phyloP scores from a whole-genome alignment of 23 tunicate species.

The Trididemnum clinides region DNA sequence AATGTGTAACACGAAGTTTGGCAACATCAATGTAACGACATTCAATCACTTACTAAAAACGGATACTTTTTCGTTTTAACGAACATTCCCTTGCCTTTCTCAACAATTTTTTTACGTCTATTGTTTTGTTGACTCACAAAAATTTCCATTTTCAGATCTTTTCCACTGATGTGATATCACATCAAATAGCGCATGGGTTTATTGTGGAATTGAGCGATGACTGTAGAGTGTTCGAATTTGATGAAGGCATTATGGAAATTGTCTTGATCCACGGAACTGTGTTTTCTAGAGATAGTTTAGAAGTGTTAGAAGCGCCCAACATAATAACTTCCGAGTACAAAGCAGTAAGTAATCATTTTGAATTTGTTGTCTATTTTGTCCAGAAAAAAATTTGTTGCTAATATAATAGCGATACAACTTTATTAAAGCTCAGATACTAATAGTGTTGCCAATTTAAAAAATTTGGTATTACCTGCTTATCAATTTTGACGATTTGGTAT shows the following conservation, averaged over 20 bases:
- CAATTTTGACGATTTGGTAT: too few relatives aligned
- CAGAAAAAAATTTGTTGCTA: not conserved
- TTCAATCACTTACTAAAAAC: too few relatives aligned
- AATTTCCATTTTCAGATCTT: conserved; percentile 45
- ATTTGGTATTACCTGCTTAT: not conserved
- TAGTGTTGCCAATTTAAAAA: not conserved
- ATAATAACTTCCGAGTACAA: conserved; percentile 51
- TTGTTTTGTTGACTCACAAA: too few relatives aligned
- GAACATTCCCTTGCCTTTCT: too few relatives aligned
- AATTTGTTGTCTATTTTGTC: not conserved
- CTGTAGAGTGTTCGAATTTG: conserved; percentile 26
- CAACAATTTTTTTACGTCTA: too few relatives aligned
- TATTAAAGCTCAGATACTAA: not conserved
- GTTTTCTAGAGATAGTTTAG: not conserved
- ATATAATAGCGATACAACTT: not conserved
- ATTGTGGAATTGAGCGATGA: conserved; percentile 49
- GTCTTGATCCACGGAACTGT: conserved; percentile 58
- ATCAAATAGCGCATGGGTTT: conserved; percentile 51
- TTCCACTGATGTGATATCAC: conserved; percentile 55
- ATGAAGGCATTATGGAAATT: conserved; percentile 55
- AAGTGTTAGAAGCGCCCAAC: conserved; percentile 39
- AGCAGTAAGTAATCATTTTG: conserved; percentile 41
- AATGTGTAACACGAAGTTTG: too few relatives aligned
- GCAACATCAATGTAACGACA: too few relatives aligned
- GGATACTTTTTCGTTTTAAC: too few relatives aligned